Base-by-base conservation (phyloP, 2,113 vertebrate genomes). In the Vicugna pacos region DNA sequence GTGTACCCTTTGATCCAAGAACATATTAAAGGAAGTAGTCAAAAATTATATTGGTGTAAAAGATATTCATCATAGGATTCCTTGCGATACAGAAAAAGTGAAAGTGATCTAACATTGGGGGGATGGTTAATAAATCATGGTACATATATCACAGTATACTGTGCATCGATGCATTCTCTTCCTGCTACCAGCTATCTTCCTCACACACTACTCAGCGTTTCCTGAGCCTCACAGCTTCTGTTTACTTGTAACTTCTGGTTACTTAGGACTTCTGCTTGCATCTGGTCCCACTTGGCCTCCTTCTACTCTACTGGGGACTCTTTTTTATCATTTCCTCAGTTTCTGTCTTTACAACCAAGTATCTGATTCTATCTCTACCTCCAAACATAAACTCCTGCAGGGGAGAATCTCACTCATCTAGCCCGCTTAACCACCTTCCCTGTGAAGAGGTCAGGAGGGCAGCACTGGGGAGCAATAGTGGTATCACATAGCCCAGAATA, bases 121-220 rank as follows among this genome's bases (percentile, higher is more conserved):
- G 60, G 38, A 3, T 28, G 32, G 70, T 26, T 56, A 28, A 32
- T 26, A 65, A 19, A 75, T 28, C 3, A 2, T n/a, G 38, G 32
- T 16, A 4, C 30, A 22, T 2, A 4, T 4, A 5, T 83, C 58
- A 17, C 1, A 8, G 38, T 10, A 4, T 3, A 1, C 22, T 42
- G 30, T 20, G 20, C 52, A 72, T 50, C 28, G 5, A 7, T 38
- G 48, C 6, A 13, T 54, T 35, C 28, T 35, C 54, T 76, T 82
- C 14, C n/a, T 67, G 13, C 8, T 79, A 10, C 42, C 24, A 26
- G 2, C n/a, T 3, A 15, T 1, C 26, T 91, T 88, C 82, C 28
- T 84, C 13, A 0, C 0, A 4, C 9, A 8, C 12, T 7, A 4
- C 3, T 48, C 22, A 1, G 0, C 4, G 8, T 10, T 28, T 52